Base-by-base conservation (phyloP, 2,888 invertebrate genomes). In the Craniophora ligustri region DNA sequence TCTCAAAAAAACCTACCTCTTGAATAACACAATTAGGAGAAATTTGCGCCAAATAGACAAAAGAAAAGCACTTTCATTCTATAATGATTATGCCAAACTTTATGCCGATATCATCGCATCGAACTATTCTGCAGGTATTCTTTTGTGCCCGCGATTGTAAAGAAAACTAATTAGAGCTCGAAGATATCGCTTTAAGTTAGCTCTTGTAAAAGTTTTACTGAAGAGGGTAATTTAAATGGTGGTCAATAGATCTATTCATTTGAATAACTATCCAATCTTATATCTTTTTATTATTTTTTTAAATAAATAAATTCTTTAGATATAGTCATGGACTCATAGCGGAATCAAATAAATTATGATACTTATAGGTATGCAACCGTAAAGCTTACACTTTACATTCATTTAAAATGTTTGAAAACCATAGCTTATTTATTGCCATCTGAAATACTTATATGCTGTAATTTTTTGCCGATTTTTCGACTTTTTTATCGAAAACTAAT, bases 121-220 rank as follows among this genome's bases (percentile, higher is more conserved):
- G 38, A 66, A 31, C 30, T 59, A 62, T 51, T 62, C 42, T 42
- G 28, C 63, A 39, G 34, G 11, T 34, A 45, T 23, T 62, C 63
- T 63, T 63, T 67, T 64, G 68, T 68, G 46, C 39, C 23, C 42
- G 16, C 35, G 63, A 47, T 68, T 53, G 35, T 41, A 45, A 64
- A 47, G 63, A 68, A 68, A 68, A 48, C 55, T 68, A 68, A 64
- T 64, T 68, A 68, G 40, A 62, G 40, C 44, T 61, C n/a, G 46
- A 47, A 44, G 46, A 47, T 46, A 42, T 36, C 46, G 44, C 47
- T 44, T 35, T 36, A 50, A 61, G 36, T 53, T 47, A 54, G 40
- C 47, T 47, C 19, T 50, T 41, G 21, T 36, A 31, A 21, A 40
- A 44, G 39, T n/a, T 45, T 53, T 7, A 44, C 40, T 32, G 40